Percentiles rank a stretch among this genome's conserved stretches.
Conservation (phyloP, 2,113 vertebrate genomes). For the Eurypyga helias region DNA sequence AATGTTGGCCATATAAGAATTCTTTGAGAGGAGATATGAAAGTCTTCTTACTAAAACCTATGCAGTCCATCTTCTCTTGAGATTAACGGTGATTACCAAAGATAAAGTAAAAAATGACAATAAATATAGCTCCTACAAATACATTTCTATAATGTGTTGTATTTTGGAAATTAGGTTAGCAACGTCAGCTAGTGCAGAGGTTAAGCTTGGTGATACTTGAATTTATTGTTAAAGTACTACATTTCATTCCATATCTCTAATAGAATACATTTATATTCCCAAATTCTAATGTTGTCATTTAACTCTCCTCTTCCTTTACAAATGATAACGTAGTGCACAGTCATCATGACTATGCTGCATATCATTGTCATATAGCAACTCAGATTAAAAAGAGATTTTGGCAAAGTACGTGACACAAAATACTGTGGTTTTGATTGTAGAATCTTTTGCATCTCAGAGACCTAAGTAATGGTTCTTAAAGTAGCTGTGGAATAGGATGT, state of each 20-base stretch:
- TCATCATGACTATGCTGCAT: not conserved
- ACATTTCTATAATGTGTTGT: not conserved
- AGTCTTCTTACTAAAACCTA: not conserved
- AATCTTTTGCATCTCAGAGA: not conserved
- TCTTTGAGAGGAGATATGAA: not conserved
- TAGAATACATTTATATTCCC: not conserved
- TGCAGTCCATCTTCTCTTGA: not conserved
- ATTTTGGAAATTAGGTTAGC: not conserved
- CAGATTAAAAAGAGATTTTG: not conserved
- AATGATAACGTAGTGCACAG: not conserved
- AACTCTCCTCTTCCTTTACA: not conserved
- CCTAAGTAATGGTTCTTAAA: not conserved
- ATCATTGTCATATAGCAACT: not conserved
- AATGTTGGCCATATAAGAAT: constrained; percentile 42
- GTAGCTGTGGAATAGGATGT: not conserved
- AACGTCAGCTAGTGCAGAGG: not conserved
- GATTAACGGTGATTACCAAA: not conserved
- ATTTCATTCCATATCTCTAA: not conserved
- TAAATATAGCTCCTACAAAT: not conserved
- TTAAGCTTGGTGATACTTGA: not conserved
- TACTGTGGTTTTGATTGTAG: not conserved
- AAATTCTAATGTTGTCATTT: not conserved
- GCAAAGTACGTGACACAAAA: not conserved
- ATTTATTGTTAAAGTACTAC: not conserved
- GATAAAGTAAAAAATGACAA: not conserved